Conservation (phyloP, 2,888 invertebrate genomes). For the Acanthosepion pharaonis region DNA sequence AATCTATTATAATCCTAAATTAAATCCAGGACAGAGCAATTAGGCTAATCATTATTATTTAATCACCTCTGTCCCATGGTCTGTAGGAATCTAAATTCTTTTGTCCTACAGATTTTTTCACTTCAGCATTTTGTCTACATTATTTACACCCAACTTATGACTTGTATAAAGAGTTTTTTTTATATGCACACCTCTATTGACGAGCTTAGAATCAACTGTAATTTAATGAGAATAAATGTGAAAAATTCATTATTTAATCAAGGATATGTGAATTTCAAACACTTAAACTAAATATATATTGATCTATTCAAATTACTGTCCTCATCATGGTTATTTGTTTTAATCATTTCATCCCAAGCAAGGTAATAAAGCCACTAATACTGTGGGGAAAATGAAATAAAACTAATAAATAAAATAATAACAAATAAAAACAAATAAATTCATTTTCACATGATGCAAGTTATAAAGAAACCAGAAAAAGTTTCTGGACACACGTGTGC, state of each 20-base stretch:
- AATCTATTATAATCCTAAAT: constrained; percentile 13
- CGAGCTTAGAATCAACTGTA: neutral
- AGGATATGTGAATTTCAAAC: neutral
- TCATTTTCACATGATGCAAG: too few species aligned
- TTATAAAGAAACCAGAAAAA: too few species aligned
- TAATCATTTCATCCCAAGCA: too few species aligned
- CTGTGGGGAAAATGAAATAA: too few species aligned
- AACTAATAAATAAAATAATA: too few species aligned
- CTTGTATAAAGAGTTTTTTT: neutral
- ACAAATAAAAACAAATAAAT: too few species aligned
- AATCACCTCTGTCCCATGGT: neutral
- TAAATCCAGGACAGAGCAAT: neutral
- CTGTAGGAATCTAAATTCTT: neutral
- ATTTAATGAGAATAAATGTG: neutral
- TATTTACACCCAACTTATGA: neutral
- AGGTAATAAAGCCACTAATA: too few species aligned
- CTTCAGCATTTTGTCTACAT: neutral
- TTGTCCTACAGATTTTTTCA: neutral
- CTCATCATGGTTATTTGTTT: too few species aligned
- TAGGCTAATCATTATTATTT: neutral
- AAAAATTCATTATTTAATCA: neutral
- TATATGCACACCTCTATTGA: neutral
- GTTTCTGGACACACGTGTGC: too few species aligned
- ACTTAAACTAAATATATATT: neutral
- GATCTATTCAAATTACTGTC: too few species aligned